These are phyloP conservation scores for Odocoileus virginianus DNA, from an alignment of 2,113 vertebrate genomes.

Conservation along the genomic window DNA sequence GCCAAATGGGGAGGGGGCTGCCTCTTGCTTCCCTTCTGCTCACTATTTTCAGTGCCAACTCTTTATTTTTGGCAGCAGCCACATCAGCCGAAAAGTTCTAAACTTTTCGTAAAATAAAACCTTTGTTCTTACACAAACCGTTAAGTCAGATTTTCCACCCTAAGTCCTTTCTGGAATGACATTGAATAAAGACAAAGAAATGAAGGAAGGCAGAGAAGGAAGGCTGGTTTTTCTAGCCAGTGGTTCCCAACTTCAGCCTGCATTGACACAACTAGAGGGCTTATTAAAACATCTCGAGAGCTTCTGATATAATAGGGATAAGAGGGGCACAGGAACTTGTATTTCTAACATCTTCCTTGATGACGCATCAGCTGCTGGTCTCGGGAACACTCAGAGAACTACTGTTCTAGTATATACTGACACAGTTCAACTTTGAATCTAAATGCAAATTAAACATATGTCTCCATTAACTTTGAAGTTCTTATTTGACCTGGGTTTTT, in stretches of 20 bases:
- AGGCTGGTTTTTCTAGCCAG: background rate
- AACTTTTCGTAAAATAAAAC: conserved; percentile 24
- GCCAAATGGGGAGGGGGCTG: background rate
- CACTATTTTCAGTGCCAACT: background rate
- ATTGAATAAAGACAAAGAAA: background rate
- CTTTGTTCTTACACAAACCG: background rate
- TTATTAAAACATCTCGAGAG: background rate
- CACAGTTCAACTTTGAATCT: background rate
- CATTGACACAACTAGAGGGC: background rate
- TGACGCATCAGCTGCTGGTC: background rate
- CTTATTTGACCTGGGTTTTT: background rate
- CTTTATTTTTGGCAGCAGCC: background rate
- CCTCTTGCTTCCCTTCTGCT: background rate
- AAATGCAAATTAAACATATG: background rate
- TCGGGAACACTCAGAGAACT: background rate
- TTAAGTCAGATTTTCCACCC: conserved; percentile 23
- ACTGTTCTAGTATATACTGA: background rate
- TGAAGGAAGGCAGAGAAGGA: background rate
- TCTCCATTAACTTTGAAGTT: background rate
- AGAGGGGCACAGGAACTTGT: background rate
- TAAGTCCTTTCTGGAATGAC: conserved; percentile 24
- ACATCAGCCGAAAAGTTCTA: no score
- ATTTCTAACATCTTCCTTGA: background rate
- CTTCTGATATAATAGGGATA: background rate
- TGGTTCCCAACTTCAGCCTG: background rate